Base-by-base conservation (phyloP, 2,888 invertebrate species). In the Acanthosepion lycidas region DNA sequence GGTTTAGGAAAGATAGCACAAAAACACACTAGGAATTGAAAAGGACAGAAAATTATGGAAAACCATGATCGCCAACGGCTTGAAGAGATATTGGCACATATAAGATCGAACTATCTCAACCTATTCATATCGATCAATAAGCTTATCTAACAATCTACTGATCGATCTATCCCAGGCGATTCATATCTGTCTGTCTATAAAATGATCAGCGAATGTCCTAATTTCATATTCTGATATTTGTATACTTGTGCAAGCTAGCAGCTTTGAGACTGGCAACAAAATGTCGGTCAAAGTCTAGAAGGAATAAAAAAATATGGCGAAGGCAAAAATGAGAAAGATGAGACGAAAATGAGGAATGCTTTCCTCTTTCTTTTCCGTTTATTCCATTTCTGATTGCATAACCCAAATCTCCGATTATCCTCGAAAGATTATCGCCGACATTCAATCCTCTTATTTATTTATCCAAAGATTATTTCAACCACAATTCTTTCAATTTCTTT, bases 351-450 rank as follows among this genome's bases (percentile, higher is more conserved):
- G n/a, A 1, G 6, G 59, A 33, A 78, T 78, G n/a, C n/a, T 78
- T 78, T 78, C n/a, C 33, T 3, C 18, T 12, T 33, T 33, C 15
- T 1, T 33, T n/a, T 5, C 78, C 18, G 78, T 23, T n/a, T 12
- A 78, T 78, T 15, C 78, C 28, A 78, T 23, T 78, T 78, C n/a
- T 78, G 78, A 78, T 78, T 78, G n/a, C 78, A 78, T 78, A n/a
- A 78, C 33, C 78, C 78, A 78, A 78, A 78, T 78, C 78, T n/a
- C 78, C 15, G 78, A 78, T 78, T 78, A 78, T 78, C 78, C 78
- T n/a, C 78, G 15, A 78, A 78, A 23, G n/a, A 78, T 78, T 78
- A 78, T n/a, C n/a, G 78, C 18, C 5, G 12, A 78, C 78, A 78
- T 78, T n/a, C n/a, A 78, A 33, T 78, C 33, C n/a, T 78, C 78